Conservation (phyloP, 2,888 invertebrate genomes). For the Belgica antarctica region DNA sequence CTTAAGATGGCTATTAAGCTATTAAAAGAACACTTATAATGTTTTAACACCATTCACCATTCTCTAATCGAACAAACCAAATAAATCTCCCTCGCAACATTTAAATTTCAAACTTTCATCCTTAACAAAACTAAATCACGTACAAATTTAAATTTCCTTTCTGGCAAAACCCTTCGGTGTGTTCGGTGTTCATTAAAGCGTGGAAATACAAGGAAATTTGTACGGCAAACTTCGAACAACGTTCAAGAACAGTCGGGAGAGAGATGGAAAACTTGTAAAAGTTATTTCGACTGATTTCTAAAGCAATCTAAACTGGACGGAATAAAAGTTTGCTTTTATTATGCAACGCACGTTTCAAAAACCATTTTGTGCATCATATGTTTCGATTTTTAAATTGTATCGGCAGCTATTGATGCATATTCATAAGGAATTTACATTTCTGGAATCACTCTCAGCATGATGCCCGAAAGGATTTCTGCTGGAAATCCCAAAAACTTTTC, state of each 20-base stretch:
- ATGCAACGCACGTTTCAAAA: conserved; percentile 27
- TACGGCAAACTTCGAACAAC: background rate
- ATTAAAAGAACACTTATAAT: too few species aligned
- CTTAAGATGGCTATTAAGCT: too few species aligned
- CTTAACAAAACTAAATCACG: conserved; percentile 11
- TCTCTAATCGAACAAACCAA: background rate
- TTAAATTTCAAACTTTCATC: background rate
- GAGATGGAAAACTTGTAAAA: background rate
- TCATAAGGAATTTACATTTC: background rate
- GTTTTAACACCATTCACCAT: background rate
- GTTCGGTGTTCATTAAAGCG: conserved; percentile 33
- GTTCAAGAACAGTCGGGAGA: too few species aligned
- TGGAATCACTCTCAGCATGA: too few species aligned
- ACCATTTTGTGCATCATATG: conserved; percentile 43
- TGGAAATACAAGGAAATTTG: conserved; percentile 8
- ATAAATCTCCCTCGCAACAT: background rate
- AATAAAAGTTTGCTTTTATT: background rate
- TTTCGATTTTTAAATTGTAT: conserved; percentile 29
- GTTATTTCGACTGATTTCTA: background rate
- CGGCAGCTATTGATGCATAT: conserved; percentile 21
- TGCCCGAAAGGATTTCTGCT: background rate
- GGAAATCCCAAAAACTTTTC: background rate
- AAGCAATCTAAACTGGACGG: background rate
- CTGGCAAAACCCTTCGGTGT: conserved; percentile 6
- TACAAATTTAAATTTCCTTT: conserved; percentile 25